phyloP scores from a whole-genome alignment of 2,888 invertebrate genomes.

The Macrophya alboannulata region DNA sequence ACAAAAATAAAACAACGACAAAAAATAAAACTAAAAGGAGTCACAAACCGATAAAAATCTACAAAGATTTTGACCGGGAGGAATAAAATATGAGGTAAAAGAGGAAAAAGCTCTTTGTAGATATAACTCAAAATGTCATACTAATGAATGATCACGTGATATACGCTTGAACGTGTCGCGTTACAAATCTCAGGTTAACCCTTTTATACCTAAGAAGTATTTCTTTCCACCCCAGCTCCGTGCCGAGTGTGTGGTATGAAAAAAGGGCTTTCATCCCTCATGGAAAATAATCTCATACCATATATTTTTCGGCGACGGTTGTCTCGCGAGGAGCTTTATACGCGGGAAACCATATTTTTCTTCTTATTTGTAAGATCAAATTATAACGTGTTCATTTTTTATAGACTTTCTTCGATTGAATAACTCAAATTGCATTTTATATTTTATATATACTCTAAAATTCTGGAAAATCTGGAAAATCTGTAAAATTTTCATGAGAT shows the following conservation, averaged over 20 bases:
- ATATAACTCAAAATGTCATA: not conserved
- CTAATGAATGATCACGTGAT: not conserved
- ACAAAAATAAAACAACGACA: too few species aligned
- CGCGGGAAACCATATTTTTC: not conserved
- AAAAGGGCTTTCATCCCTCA: not conserved
- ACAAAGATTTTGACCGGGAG: not conserved
- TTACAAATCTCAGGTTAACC: not conserved
- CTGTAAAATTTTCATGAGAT: too few species aligned
- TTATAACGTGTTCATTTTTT: not conserved
- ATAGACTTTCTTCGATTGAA: not conserved
- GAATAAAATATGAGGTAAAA: not conserved
- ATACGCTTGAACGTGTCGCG: not conserved
- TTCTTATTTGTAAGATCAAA: not conserved
- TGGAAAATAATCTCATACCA: not conserved
- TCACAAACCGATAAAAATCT: not conserved
- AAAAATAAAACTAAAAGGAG: not conserved
- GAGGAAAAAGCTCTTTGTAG: not conserved
- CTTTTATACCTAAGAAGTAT: not conserved
- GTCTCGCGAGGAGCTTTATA: not conserved
- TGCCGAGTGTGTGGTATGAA: not conserved
- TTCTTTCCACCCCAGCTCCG: not conserved
- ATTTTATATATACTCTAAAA: too few species aligned
- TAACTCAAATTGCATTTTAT: not conserved
- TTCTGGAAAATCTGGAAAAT: too few species aligned
- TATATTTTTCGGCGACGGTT: not conserved